These are phyloP conservation scores for Cheumatopsyche charites DNA, from an alignment of 1,140 invertebrate species.

Conservation along the genomic window DNA sequence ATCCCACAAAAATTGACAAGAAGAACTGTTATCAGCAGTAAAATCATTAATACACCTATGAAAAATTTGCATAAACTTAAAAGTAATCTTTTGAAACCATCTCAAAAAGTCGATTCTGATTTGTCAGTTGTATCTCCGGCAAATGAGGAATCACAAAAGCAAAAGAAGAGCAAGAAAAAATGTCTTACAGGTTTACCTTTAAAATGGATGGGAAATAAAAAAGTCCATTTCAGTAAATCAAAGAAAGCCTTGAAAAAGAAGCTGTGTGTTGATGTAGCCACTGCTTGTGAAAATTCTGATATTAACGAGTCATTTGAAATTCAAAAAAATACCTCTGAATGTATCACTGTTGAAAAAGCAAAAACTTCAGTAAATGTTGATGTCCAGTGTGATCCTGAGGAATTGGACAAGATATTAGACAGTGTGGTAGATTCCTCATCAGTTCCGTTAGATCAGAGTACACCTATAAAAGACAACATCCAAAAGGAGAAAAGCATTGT, in stretches of 20 bases:
- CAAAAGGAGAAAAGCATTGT: background rate
- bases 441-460: too few species aligned
- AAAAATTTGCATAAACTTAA: background rate
- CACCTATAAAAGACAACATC: too few species aligned
- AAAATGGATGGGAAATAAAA: constrained; percentile 45
- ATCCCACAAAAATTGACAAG: constrained; percentile 25
- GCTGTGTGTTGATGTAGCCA: background rate
- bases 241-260: constrained; percentile 23
- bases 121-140: background rate
- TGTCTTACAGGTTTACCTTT: constrained; percentile 28
- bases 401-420: background rate
- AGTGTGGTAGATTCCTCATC: background rate
- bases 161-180: constrained; percentile 35
- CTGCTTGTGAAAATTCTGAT: background rate
- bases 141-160: constrained; percentile 26
- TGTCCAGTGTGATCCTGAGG: background rate
- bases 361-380: background rate
- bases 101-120: background rate
- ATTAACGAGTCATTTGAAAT: background rate
- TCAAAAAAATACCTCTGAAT: background rate
- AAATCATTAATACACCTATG: constrained; percentile 11
- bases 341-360: background rate
- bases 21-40: constrained; percentile 38
- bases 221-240: constrained; percentile 27
- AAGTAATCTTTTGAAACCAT: background rate